Evolutionary conservation across 1,140 invertebrate species (phyloP), one percentile per base, ranked within the genome.

Genomic region (Bombyx mandarina): DNA sequence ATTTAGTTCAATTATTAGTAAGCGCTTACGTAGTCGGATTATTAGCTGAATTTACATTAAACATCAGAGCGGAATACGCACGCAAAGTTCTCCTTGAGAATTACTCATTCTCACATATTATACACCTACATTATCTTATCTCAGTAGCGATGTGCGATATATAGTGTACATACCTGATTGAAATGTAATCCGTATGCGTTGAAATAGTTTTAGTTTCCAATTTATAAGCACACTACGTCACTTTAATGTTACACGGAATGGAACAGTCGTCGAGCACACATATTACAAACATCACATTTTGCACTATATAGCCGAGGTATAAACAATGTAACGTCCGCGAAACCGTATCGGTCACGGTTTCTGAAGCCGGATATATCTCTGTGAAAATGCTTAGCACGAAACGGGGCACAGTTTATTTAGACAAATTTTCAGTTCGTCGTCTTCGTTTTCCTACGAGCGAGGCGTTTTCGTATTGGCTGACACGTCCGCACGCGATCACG

Each of bases 191-290:
- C 67, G 62, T 58, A 52, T 12, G 12, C 10, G 53, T 61, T 62
- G 70, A 74, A 62, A 63, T 71, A 62, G 71, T 65, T 62, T 68
- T 58, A 22, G 44, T 54, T 79, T 77, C 73, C 74, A 77, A 82
- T 63, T 80, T 69, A 76, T 69, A 77, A 76, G 66, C 81, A 86
- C 80, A 74, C 77, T 75, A 82, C 63, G 65, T 79, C 79, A 85
- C 78, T 75, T 71, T 60, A 77, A 79, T 73, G 79, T 80, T 79
- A 77, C 75, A 83, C 76, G 77, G 68, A 69, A 71, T 67, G 68
- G 73, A 43, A 79, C 73, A 78, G 66, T 77, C 65, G 67, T 69
- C 75, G 69, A 75, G 59, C 80, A 86, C 71, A 73, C 79, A 76
- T 49, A 49, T 71, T 47, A 47, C 6, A 47, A 75, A 75, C 70